A percentile compares a stretch with the other conserved stretches of the same genome.
phyloP scores from a whole-genome alignment of 2,113 vertebrate genomes.

The Cyanoliseus patagonus region DNA sequence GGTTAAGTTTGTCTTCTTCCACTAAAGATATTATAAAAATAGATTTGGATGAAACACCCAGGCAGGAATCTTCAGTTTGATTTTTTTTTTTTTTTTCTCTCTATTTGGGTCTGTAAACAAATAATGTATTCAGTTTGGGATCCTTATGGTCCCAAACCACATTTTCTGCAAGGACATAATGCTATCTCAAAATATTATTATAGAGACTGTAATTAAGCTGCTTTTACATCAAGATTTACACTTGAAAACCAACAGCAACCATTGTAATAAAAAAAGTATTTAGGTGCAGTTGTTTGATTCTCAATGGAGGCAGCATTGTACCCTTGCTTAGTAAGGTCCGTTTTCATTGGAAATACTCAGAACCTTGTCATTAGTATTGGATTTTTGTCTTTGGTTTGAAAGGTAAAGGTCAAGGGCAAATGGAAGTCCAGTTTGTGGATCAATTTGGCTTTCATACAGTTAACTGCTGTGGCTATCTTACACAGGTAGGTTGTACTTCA shows the following conservation, averaged over 20 bases:
- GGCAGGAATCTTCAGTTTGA: background rate
- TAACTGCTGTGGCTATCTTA: constrained; percentile 94
- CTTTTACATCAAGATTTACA: background rate
- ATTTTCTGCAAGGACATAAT: background rate
- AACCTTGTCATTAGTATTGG: background rate
- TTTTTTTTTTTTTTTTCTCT: background rate
- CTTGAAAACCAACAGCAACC: background rate
- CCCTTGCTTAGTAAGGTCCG: background rate
- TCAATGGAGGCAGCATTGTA: background rate
- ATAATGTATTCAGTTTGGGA: background rate
- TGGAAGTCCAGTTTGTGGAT: constrained; percentile 74
- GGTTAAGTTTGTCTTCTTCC: background rate
- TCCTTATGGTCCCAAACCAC: background rate
- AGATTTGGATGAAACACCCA: background rate
- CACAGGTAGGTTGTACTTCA: constrained; percentile 82
- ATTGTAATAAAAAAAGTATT: background rate
- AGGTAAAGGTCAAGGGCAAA: constrained; percentile 71
- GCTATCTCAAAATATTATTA: background rate
- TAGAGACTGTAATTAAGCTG: background rate
- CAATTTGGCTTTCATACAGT: constrained; percentile 86
- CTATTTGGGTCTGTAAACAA: background rate
- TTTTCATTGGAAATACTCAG: background rate
- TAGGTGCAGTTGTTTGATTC: background rate
- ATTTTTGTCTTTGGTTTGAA: constrained; percentile 42
- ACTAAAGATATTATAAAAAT: background rate